phyloP scores from a whole-genome alignment of 2,888 invertebrate genomes.

The Scaptomyza caliginosa region DNA sequence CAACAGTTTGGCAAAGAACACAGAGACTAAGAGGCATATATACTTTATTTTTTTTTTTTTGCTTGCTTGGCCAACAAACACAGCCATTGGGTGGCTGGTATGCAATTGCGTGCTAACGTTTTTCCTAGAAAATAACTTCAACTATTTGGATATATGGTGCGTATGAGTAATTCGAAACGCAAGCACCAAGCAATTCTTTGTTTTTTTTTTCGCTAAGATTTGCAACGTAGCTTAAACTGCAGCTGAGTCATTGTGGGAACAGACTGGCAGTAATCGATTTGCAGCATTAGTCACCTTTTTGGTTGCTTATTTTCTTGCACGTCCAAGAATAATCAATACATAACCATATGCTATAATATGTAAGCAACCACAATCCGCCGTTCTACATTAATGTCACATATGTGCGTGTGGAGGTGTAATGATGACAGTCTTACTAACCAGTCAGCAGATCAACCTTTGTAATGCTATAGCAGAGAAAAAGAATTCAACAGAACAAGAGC shows the following conservation, averaged over 20 bases:
- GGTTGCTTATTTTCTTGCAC: conserved; percentile 13
- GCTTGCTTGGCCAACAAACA: neutral
- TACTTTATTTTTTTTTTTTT: neutral
- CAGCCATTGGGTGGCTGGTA: no score
- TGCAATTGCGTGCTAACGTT: neutral
- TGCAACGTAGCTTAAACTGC: conserved; percentile 42
- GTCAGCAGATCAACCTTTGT: no score
- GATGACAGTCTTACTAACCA: no score
- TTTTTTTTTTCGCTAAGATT: conserved; percentile 41
- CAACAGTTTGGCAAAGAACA: conserved; percentile 1
- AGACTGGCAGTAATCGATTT: conserved; percentile 32
- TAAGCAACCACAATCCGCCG: no score
- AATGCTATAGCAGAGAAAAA: no score
- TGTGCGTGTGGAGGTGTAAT: no score
- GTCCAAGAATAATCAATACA: no score
- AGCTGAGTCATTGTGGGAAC: conserved; percentile 54
- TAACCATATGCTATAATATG: no score
- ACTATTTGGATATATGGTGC: conserved; percentile 43
- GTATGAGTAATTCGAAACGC: conserved; percentile 68
- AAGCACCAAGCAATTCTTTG: conserved; percentile 26
- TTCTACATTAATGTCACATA: no score
- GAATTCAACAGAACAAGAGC: neutral
- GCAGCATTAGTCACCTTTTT: conserved; percentile 61
- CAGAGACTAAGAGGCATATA: no score
- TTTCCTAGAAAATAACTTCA: conserved; percentile 32